Percentiles rank a stretch among this genome's conserved stretches.
These are phyloP conservation scores for Leistus spinibarbis DNA, from an alignment of 2,888 invertebrate genomes.

Conservation along the genomic window DNA sequence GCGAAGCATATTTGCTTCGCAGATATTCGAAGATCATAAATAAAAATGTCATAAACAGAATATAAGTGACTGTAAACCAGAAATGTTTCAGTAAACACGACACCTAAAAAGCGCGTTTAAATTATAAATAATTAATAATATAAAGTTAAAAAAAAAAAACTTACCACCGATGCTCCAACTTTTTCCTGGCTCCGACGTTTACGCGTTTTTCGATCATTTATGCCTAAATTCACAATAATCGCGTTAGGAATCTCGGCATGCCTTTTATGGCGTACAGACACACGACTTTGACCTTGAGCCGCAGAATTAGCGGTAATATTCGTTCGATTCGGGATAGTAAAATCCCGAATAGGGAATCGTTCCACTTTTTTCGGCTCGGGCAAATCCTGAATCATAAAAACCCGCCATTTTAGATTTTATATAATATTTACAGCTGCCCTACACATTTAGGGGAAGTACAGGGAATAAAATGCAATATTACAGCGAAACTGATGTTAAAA, in stretches of 20 bases:
- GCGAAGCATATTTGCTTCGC: neutral
- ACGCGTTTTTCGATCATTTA: constrained; percentile 53
- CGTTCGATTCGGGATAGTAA: constrained; percentile 48
- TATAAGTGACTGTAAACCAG: neutral
- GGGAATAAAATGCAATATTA: no score
- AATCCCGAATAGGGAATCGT: constrained; percentile 53
- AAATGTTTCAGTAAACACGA: neutral
- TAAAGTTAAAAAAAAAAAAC: constrained; percentile 52
- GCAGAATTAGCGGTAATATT: constrained; percentile 35
- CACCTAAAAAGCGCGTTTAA: neutral
- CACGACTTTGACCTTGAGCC: constrained; percentile 44
- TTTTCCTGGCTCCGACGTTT: constrained; percentile 69
- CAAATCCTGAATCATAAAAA: constrained; percentile 54
- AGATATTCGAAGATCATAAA: neutral
- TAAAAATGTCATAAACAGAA: neutral
- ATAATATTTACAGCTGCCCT: no score
- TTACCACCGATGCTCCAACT: constrained; percentile 66
- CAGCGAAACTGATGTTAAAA: no score
- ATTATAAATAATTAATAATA: neutral
- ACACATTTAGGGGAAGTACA: no score
- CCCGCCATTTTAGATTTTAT: neutral
- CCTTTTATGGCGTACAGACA: constrained; percentile 51
- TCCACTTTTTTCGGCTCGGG: constrained; percentile 50
- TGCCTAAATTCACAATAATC: neutral
- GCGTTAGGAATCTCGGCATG: constrained; percentile 46